phyloP scores from a whole-genome alignment of 2,888 invertebrate genomes.

The Protonemura montana region DNA sequence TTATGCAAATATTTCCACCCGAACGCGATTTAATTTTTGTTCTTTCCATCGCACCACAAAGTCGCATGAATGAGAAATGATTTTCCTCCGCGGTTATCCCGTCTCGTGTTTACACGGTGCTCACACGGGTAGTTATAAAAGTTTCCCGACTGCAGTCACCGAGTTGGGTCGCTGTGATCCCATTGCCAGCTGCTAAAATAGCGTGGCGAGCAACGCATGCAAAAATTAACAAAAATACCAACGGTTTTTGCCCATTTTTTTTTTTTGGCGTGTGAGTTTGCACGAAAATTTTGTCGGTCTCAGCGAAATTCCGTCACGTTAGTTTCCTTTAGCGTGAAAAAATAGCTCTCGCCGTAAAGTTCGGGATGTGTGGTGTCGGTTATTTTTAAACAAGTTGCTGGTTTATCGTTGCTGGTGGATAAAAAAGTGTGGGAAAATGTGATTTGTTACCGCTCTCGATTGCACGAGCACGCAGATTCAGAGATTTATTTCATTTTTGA shows the following conservation, averaged over 20 bases:
- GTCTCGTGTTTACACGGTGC: not conserved
- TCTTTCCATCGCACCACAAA: not conserved
- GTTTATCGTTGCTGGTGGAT: not conserved
- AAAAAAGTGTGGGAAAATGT: not conserved
- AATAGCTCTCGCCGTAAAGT: not conserved
- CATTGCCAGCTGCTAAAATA: too few species aligned
- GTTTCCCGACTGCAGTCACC: too few species aligned
- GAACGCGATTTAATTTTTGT: not conserved
- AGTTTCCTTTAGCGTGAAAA: too few species aligned
- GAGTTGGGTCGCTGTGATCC: too few species aligned
- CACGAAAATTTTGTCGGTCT: too few species aligned
- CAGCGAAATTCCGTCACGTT: too few species aligned
- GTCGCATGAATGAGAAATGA: not conserved
- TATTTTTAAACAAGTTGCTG: not conserved
- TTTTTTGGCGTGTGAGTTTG: too few species aligned
- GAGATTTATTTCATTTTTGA: not conserved
- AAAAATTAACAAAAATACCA: too few species aligned
- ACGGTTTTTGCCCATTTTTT: too few species aligned
- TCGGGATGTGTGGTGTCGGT: not conserved
- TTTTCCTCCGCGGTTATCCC: not conserved
- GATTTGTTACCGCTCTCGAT: not conserved
- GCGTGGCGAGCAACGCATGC: too few species aligned
- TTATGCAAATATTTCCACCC: not conserved
- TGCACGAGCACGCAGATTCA: not conserved
- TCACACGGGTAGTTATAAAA: not conserved